Evolutionary conservation across 2,888 invertebrate species (phyloP).

Genomic region (Charanyca ferruginea): DNA sequence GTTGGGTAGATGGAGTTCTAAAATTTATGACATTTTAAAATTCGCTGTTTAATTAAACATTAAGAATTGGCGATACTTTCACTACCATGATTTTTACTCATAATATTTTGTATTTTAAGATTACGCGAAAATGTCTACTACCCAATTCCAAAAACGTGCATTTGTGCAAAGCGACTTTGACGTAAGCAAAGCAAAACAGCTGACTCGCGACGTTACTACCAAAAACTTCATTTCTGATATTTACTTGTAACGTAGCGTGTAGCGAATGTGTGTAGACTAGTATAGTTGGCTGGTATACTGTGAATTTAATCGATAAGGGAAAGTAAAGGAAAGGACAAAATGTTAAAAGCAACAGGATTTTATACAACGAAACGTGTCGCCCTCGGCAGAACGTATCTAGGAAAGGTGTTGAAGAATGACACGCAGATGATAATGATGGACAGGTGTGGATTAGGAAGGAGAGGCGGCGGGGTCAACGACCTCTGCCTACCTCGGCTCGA

Average conservation of each 20-base stretch:
- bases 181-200: slow-evolving; percentile 40
- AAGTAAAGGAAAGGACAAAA: slow-evolving; percentile 39
- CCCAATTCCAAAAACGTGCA: slow-evolving; percentile 29
- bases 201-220: slow-evolving; percentile 66
- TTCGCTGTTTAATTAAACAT: slow-evolving; percentile 8
- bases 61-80: slow-evolving; percentile 10
- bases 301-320: slow-evolving; percentile 64
- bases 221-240: slow-evolving; percentile 72
- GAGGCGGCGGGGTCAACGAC: slow-evolving; percentile 20
- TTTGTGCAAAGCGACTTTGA: no score
- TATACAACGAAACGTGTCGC: slow-evolving; percentile 77
- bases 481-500: slow-evolving; percentile 14
- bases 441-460: slow-evolving; percentile 16
- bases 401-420: slow-evolving; percentile 15
- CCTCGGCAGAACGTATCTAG: slow-evolving; percentile 39
- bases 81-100: not conserved
- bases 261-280: slow-evolving; percentile 73
- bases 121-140: slow-evolving; percentile 2
- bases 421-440: slow-evolving; percentile 9
- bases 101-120: slow-evolving; percentile 8
- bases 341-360: slow-evolving; percentile 58
- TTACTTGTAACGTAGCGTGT: slow-evolving; percentile 71
- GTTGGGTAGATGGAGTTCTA: slow-evolving; percentile 22
- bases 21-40: slow-evolving; percentile 5
- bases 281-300: slow-evolving; percentile 69